Evolutionary conservation across 2,888 invertebrate genomes (phyloP).

Genomic region (Eumerus sabulonum): DNA sequence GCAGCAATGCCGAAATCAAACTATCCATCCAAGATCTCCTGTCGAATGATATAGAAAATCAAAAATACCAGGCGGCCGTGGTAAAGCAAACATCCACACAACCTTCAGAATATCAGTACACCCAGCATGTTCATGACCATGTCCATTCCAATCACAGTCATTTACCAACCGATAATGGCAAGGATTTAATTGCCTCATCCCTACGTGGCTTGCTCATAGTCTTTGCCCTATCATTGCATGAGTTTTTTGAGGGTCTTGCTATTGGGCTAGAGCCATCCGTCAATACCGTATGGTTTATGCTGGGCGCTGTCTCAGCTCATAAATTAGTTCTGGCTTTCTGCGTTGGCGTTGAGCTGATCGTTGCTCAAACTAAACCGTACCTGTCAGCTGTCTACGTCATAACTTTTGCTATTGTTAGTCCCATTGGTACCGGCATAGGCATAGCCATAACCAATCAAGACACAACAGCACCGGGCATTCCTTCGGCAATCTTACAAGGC

Average conservation of each 20-base stretch:
- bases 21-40: conserved; percentile 73
- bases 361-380: conserved; percentile 83
- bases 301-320: conserved; percentile 90
- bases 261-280: conserved; percentile 87
- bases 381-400: conserved; percentile 85
- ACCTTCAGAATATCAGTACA: conserved; percentile 30
- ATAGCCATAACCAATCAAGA: conserved; percentile 83
- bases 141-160: conserved; percentile 71
- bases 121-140: conserved; percentile 30
- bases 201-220: conserved; percentile 89
- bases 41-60: conserved; percentile 72
- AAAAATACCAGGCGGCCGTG: conserved; percentile 55
- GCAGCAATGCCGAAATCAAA: conserved; percentile 19
- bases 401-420: conserved; percentile 89
- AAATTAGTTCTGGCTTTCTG: conserved; percentile 93
- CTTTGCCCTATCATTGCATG: conserved; percentile 90
- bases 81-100: conserved; percentile 3
- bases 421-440: conserved; percentile 87
- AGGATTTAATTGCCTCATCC: conserved; percentile 76
- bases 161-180: conserved; percentile 73
- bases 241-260: conserved; percentile 91
- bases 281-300: conserved; percentile 86
- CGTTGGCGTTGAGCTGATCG: conserved; percentile 90
- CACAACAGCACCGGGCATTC: conserved; percentile 82
- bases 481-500: conserved; percentile 86